A percentile compares a stretch with the other conserved stretches of the same genome.
Evolutionary conservation across 2,113 vertebrate genomes (phyloP).

Genomic region (Ageneiosus marmoratus): DNA sequence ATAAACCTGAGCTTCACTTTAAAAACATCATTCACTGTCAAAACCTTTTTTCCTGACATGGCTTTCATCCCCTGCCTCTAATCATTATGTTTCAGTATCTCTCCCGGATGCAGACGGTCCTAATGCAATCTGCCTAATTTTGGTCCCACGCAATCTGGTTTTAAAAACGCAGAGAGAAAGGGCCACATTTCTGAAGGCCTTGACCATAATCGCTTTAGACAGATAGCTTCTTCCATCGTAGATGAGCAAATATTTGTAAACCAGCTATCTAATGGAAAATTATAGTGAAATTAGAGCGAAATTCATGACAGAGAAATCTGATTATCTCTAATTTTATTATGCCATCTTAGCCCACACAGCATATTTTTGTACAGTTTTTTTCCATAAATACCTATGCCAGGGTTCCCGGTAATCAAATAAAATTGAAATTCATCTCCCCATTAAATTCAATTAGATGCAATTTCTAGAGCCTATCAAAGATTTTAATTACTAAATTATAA

Average conservation of each 20-base stretch:
- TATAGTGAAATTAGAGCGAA: slow-evolving; percentile 99
- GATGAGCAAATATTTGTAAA: slow-evolving; percentile 99
- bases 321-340: slow-evolving; percentile 99
- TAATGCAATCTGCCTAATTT: slow-evolving; percentile 84
- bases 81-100: slow-evolving; percentile 80
- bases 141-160: slow-evolving; percentile 82
- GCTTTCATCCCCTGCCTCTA: slow-evolving; percentile 78
- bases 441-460: slow-evolving; percentile 99
- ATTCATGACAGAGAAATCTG: slow-evolving; percentile 99
- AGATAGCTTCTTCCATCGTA: slow-evolving; percentile 98
- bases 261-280: slow-evolving; percentile 99
- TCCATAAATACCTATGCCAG: slow-evolving; percentile 99
- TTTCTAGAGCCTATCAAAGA: slow-evolving; percentile 99
- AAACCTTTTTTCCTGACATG: slow-evolving; percentile 76
- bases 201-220: slow-evolving; percentile 98
- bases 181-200: slow-evolving; percentile 82
- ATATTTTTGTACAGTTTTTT: slow-evolving; percentile 98
- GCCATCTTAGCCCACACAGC: slow-evolving; percentile 99
- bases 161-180: slow-evolving; percentile 77
- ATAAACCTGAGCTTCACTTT: slow-evolving; percentile 62
- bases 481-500: slow-evolving; percentile 99
- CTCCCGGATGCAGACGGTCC: slow-evolving; percentile 82
- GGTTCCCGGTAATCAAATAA: slow-evolving; percentile 99
- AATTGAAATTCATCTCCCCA: slow-evolving; percentile 99
- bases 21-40: slow-evolving; percentile 75